These are phyloP conservation scores for Sphaerodactylus townsendi DNA, from an alignment of 2,113 vertebrate species.

Conservation along the genomic window DNA sequence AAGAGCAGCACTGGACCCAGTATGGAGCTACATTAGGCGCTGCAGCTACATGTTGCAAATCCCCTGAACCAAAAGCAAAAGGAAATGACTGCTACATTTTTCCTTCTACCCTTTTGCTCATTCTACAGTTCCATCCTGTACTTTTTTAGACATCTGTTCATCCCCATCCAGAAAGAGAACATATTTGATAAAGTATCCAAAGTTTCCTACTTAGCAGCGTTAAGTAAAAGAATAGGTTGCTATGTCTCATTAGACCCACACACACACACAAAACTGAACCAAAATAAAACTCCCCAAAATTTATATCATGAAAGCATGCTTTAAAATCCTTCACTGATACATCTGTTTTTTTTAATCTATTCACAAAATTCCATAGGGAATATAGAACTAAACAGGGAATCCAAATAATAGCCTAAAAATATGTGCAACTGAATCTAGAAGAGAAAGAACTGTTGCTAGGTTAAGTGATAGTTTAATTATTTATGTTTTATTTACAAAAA, in stretches of 20 bases:
- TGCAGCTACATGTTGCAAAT: too few species aligned
- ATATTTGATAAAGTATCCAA: too few species aligned
- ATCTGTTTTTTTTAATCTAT: too few species aligned
- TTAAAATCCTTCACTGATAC: background rate
- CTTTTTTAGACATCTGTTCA: background rate
- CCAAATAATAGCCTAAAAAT: background rate
- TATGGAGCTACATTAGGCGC: too few species aligned
- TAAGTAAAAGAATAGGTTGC: background rate
- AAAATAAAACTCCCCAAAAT: background rate
- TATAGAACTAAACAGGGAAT: background rate
- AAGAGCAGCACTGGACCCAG: too few species aligned
- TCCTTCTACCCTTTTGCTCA: slow-evolving; percentile 6
- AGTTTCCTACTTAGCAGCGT: background rate
- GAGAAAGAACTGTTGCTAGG: too few species aligned
- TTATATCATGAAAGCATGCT: background rate
- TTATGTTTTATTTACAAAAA: too few species aligned
- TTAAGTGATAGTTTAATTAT: too few species aligned
- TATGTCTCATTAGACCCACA: background rate
- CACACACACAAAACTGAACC: background rate
- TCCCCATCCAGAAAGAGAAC: background rate
- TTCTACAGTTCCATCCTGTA: background rate
- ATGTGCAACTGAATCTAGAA: too few species aligned
- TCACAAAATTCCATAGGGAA: background rate
- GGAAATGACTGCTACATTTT: slow-evolving; percentile 31
- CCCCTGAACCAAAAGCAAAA: background rate